Percentiles rank a stretch among this genome's conserved stretches.
phyloP scores from a whole-genome alignment of 2,797 vertebrate species.

The Loriculus beryllinus region DNA sequence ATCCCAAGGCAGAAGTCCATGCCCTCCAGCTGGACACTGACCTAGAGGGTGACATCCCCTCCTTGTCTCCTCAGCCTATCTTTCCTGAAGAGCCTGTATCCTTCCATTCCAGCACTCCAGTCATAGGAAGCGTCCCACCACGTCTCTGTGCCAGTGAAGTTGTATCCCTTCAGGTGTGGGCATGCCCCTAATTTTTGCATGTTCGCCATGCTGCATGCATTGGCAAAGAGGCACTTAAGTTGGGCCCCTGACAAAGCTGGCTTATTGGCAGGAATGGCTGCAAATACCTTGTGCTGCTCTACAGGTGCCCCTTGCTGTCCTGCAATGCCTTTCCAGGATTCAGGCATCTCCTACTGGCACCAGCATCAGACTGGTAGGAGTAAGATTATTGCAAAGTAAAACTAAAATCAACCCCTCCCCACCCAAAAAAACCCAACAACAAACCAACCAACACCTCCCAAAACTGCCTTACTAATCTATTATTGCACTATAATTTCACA shows the following conservation, averaged over 20 bases:
- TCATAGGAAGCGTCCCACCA: not conserved
- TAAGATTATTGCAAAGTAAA: not conserved
- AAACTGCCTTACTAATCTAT: not conserved
- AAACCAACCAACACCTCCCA: fast-evolving
- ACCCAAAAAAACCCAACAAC: not conserved
- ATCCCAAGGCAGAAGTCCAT: not conserved
- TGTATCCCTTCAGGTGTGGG: not conserved
- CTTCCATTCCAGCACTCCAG: not conserved
- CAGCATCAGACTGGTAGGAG: not conserved
- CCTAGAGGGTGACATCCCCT: not conserved
- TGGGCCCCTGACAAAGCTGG: not conserved
- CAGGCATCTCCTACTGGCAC: not conserved
- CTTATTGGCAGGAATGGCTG: not conserved
- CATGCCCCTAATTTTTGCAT: not conserved
- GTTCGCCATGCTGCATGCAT: not conserved
- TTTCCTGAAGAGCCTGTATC: not conserved
- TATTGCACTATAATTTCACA: not conserved
- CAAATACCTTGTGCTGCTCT: not conserved
- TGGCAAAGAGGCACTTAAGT: not conserved
- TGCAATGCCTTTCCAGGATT: not conserved
- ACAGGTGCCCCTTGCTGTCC: not conserved
- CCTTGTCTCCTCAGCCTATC: not conserved
- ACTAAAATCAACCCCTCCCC: not conserved
- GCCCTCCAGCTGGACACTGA: not conserved
- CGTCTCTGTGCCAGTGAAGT: not conserved